These are phyloP conservation scores for Trachemys scripta DNA, from an alignment of 2,113 vertebrate species.

Conservation along the genomic window DNA sequence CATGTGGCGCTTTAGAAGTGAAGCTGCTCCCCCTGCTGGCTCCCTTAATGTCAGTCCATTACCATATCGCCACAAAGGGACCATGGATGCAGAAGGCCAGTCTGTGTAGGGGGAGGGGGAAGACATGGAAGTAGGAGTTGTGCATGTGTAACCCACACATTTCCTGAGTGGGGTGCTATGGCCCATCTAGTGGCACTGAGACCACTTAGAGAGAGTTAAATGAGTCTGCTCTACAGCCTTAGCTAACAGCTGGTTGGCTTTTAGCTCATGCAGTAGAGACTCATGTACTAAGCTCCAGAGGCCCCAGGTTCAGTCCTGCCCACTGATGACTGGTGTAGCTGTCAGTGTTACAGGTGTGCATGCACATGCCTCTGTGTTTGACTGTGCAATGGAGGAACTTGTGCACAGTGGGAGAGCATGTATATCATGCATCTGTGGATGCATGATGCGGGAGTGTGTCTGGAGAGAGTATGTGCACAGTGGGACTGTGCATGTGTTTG, in stretches of 20 bases:
- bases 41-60: background rate
- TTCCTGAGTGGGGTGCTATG: no score
- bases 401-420: background rate
- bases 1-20: background rate
- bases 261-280: no score
- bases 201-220: no score
- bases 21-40: conserved; percentile 19
- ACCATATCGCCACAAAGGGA: background rate
- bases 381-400: background rate
- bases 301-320: no score
- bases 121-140: background rate
- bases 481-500: background rate
- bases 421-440: no score
- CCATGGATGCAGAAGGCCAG: background rate
- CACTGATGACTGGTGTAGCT: background rate
- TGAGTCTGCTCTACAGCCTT: no score
- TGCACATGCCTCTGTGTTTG: rapidly evolving
- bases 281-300: no score
- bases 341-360: background rate
- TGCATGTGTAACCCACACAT: background rate
- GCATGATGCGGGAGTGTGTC: background rate
- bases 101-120: rapidly evolving
- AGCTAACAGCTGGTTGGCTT: no score
- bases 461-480: background rate
- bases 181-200: no score